Evolutionary conservation across 2,113 vertebrate genomes (phyloP), one percentile per base, ranked within the genome.

Genomic region (Gavialis gangeticus): DNA sequence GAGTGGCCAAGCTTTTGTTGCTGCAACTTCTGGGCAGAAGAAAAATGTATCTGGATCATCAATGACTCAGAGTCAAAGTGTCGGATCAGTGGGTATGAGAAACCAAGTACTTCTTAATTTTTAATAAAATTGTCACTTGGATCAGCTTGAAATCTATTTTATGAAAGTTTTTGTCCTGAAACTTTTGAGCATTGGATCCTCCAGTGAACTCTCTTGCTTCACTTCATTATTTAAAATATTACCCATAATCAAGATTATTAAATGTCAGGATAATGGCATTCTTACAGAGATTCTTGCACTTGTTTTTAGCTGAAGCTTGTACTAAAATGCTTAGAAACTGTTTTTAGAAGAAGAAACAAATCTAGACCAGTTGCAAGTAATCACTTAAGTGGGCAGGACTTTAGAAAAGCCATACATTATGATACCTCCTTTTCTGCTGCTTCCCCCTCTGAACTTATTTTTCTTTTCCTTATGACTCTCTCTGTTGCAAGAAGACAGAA

Each of bases 1-100:
- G 91, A 96, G 92, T 16, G 97, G 94, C 24, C 97, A 98, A 93
- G 91, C 95, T 21, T 97, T 96, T 81, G 76, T 96, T 63, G 87
- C 96, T 54, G 88, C 81, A 71, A 8, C 79, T 64, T 94, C 63
- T 58, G 86, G 84, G 22, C 75, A 95, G 79, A 95, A 85, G 60
- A 95, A 93, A 82, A 58, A 34, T 6, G 4, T 1, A 0, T 17
- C 69, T 84, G 55, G 11, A 15, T 69, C 63, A 30, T 54, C 71
- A 54, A 10, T 76, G 34, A 28, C 91, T 94, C 87, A 22, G 3
- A 75, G 83, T 79, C 89, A 84, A 85, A 93, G 78, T 63, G 63
- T 75, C 67, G 28, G 93, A 64, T 95, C 92, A 60, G 93, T 88
- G 58, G 88, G 98, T 98, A 92, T 96, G 98, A 67, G 4, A 28